Evolutionary conservation across 2,113 vertebrate species (phyloP), one percentile per base, ranked within the genome.

Genomic region (Anolis carolinensis): DNA sequence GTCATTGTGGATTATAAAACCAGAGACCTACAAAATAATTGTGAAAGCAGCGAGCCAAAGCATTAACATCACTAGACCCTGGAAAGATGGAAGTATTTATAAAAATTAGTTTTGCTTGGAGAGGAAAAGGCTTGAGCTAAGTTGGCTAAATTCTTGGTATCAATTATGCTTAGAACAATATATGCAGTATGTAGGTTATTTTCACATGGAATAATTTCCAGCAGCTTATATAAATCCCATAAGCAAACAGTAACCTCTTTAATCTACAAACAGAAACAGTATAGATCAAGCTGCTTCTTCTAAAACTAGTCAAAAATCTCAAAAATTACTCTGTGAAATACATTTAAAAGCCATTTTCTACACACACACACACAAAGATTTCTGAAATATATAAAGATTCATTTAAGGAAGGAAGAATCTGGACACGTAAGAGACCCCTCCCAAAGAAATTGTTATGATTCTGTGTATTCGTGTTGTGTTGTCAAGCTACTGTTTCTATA

Each of bases 401-500:
- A 88, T 34, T 36, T 3, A 30, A 86, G 48, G 78, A 91, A 86
- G 48, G 78, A 91, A 92, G 70, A 68, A 89, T 27, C 91, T 88
- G 72, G 93, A 89, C 71, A 82, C 44, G 78, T 52, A 89, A 89
- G 92, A 93, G 85, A 72, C 91, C 93, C 11, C 14, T 81, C 81
- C 1, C 86, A 91, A 85, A 59, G 88, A 95, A 95, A 92, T 94
- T 91, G 93, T 75, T 94, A 89, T 74, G 70, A 88, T 87, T 89
- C 85, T 65, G 79, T 93, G 70, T 67, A 74, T 88, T 92, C 93
- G 62, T 84, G 95, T 93, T 95, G 93, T 94, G 95, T 92, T 95
- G 91, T 95, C 94, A 96, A 98, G 97, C 97, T 97, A 96, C 95
- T 97, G 96, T 94, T 96, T 96, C 96, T 93, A 93, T 87, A 97